phyloP scores from a whole-genome alignment of 2,113 vertebrate species.

The Ctenomys sociabilis region DNA sequence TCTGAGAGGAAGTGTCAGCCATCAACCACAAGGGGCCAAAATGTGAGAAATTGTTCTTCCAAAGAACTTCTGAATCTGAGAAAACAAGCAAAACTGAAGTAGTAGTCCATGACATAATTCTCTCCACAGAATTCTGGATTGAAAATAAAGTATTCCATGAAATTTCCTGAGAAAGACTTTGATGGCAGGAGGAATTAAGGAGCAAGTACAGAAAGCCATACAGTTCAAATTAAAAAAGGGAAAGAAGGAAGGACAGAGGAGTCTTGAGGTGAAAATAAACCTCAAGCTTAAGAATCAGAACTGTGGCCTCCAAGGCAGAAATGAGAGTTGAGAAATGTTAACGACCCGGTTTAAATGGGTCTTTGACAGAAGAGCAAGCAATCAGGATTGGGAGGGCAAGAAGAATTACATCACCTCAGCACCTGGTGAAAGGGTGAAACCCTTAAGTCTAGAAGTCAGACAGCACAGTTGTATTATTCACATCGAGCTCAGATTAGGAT shows the following conservation, averaged over 20 bases:
- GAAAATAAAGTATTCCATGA: not conserved
- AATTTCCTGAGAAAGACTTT: not conserved
- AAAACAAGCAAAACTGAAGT: not conserved
- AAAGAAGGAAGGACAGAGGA: no score
- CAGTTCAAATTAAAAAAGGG: fast-evolving
- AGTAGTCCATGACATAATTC: not conserved
- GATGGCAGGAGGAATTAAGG: not conserved
- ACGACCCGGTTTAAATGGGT: not conserved
- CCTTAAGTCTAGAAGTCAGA: not conserved
- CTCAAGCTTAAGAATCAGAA: conserved; percentile 20
- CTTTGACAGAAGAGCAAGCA: not conserved
- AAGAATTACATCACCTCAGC: not conserved
- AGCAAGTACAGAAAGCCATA: not conserved
- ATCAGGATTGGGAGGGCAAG: not conserved
- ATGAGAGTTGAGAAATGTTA: not conserved
- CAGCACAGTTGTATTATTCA: not conserved
- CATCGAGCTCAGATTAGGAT: not conserved
- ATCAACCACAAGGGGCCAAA: not conserved
- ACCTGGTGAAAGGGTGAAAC: not conserved
- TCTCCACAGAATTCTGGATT: not conserved
- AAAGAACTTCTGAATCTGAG: not conserved
- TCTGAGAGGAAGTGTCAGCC: not conserved
- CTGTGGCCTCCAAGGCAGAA: not conserved
- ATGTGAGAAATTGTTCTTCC: not conserved
- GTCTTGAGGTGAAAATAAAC: not conserved